Evolutionary conservation across 2,888 invertebrate species (phyloP).

Genomic region (Apoderus coryli): DNA sequence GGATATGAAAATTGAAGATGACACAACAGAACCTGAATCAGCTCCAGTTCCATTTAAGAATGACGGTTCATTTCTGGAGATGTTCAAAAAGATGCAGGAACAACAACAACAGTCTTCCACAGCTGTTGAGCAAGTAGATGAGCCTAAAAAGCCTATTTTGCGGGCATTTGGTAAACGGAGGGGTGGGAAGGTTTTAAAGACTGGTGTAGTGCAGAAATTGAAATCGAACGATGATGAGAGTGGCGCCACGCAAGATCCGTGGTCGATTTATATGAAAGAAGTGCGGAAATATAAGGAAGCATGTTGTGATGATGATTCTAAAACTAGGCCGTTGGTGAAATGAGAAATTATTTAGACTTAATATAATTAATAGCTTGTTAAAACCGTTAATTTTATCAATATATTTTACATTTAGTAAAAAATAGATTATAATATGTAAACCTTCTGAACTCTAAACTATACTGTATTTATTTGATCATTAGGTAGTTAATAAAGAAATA

Average conservation of each 20-base stretch:
- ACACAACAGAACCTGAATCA: conserved; percentile 24
- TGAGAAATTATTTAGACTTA: too few species aligned
- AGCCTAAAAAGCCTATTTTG: conserved; percentile 33
- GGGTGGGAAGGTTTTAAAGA: conserved; percentile 76
- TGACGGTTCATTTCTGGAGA: conserved; percentile 81
- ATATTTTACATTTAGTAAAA: too few species aligned
- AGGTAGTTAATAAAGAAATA: too few species aligned
- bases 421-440: too few species aligned
- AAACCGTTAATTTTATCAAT: too few species aligned
- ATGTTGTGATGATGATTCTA: conserved; percentile 82
- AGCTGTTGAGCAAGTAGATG: conserved; percentile 25
- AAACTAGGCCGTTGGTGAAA: conserved; percentile 82
- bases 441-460: too few species aligned
- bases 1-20: conserved; percentile 22
- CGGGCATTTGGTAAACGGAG: conserved; percentile 64
- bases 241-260: conserved; percentile 66
- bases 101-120: conserved; percentile 26
- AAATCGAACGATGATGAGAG: conserved; percentile 49
- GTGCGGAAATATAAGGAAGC: conserved; percentile 85
- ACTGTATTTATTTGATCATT: too few species aligned
- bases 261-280: conserved; percentile 88
- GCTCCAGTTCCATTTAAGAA: conserved; percentile 57
- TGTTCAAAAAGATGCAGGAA: conserved; percentile 74
- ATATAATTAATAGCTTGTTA: too few species aligned
- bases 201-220: conserved; percentile 77